Conservation (phyloP, 2,113 vertebrate species). For the Morone saxatilis region DNA sequence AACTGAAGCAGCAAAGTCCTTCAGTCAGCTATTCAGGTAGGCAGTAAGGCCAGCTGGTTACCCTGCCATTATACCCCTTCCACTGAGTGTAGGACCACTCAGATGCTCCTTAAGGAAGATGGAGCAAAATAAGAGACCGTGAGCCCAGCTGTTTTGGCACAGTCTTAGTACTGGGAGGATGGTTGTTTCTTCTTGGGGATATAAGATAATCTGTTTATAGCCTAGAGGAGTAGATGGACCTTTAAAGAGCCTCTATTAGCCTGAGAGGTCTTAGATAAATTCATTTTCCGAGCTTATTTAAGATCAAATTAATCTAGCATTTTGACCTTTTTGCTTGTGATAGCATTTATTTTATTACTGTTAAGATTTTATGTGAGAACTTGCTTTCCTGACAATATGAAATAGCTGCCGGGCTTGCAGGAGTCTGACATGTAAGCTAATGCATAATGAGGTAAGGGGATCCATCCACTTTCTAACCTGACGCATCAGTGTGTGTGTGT, state of each 20-base stretch:
- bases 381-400: constrained; percentile 36
- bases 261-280: constrained; percentile 17
- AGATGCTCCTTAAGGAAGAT: constrained; percentile 49
- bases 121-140: constrained; percentile 43
- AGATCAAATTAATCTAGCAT: constrained; percentile 21
- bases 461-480: constrained; percentile 55
- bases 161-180: neutral
- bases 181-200: constrained; percentile 21
- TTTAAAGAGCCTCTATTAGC: constrained; percentile 38
- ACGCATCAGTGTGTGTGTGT: constrained; percentile 33
- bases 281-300: neutral
- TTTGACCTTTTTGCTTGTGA: constrained; percentile 27
- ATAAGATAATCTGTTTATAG: constrained; percentile 11
- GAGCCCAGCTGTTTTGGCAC: constrained; percentile 44
- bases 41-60: constrained; percentile 50
- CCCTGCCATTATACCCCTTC: constrained; percentile 51
- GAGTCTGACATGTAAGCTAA: constrained; percentile 53
- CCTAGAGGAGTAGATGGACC: constrained; percentile 16
- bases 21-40: constrained; percentile 59
- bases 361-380: constrained; percentile 20
- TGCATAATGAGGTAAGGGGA: constrained; percentile 57
- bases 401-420: constrained; percentile 36
- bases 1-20: constrained; percentile 49
- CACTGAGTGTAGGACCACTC: constrained; percentile 48
- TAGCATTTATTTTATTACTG: constrained; percentile 3